Percentiles rank a stretch among this genome's conserved stretches.
phyloP scores from a whole-genome alignment of 2,113 vertebrate species.

The Nestor notabilis region DNA sequence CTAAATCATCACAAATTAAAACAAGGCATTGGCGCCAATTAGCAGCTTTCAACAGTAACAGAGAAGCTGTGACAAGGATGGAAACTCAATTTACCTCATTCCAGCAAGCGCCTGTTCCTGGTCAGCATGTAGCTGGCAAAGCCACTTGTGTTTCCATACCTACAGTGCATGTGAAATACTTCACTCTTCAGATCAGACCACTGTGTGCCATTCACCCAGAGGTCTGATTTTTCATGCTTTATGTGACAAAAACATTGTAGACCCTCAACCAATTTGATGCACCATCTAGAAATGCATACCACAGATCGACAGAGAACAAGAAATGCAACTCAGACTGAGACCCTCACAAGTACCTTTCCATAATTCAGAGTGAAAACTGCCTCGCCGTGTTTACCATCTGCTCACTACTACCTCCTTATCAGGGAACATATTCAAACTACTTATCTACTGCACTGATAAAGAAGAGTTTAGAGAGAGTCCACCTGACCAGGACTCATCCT shows the following conservation, averaged over 20 bases:
- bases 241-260: neutral
- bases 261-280: neutral
- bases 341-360: neutral
- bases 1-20: neutral
- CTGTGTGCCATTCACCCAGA: accelerated
- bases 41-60: constrained; percentile 29
- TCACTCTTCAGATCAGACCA: neutral
- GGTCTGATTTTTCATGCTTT: neutral
- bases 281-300: accelerated
- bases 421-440: neutral
- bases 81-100: neutral
- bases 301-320: accelerated
- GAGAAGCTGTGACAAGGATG: neutral
- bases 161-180: accelerated
- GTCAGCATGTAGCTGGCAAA: neutral
- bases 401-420: neutral
- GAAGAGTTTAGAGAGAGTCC: neutral
- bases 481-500: neutral
- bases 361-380: neutral
- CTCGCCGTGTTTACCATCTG: neutral
- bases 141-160: neutral
- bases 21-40: neutral
- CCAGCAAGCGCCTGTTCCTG: neutral
- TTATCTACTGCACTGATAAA: neutral
- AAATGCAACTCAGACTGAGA: neutral